Base-by-base conservation (phyloP, 2,797 vertebrate genomes). In the Lagodon rhomboides region DNA sequence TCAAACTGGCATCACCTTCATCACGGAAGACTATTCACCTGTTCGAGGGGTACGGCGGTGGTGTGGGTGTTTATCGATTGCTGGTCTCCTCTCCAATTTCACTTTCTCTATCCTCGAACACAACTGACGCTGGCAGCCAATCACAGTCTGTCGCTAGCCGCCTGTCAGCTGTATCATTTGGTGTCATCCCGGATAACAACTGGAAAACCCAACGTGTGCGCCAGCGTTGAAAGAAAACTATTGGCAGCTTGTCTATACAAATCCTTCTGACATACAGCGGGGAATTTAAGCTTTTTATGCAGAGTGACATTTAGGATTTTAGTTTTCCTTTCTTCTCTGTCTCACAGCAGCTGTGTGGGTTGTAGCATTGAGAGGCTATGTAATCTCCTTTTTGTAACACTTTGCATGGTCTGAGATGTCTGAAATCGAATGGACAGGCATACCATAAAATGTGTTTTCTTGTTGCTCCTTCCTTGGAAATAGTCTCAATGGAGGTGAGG, bases 91-190 rank as follows among this genome's bases (percentile, higher is more conserved):
- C 64, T 74, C 68, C 73, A 73, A 68, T 85, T 77, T 49, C 73
- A 61, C 47, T 86, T 82, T 69, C 80, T 76, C 80, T 76, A 23
- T 85, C 67, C 60, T 88, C 79, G 86, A 79, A 77, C 68, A 59
- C 77, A 81, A 89, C 85, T 73, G 53, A 79, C 80, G 63, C 77
- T 83, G 85, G 90, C 86, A 91, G 62, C 83, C 83, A 87, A 75
- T 93, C 84, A 73, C 87, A 54, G 72, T 38, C 65, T 75, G 73
- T 77, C 41, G 5, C 60, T 51, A 44, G 69, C 78, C 12, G 63
- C 73, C 79, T 72, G 75, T 88, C 73, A 82, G 64, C 46, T 12
- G 17, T 62, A 66, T 83, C 80, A 46, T 58, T 80, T 22, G 51
- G 46, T 82, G 73, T 81, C 80, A 49, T 71, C 75, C 74, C 6